A percentile compares a stretch with the other conserved stretches of the same genome.
Evolutionary conservation across 2,113 vertebrate species (phyloP).

Genomic region (Eubucco bourcierii): DNA sequence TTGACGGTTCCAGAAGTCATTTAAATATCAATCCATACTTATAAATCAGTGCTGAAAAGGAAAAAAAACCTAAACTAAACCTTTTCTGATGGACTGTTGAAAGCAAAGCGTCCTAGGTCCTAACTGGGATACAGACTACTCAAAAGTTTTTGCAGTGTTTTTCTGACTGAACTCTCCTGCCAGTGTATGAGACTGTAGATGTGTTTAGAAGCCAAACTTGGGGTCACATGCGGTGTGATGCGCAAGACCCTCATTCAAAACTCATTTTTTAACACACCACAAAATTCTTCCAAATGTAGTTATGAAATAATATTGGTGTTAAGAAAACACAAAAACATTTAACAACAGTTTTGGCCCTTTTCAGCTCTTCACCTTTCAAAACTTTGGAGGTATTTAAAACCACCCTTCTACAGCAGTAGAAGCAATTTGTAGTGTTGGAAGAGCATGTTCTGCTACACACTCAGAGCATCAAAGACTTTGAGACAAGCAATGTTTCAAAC

Average conservation of each 20-base stretch:
- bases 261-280: not conserved
- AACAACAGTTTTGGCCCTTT: not conserved
- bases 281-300: not conserved
- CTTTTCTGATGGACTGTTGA: not conserved
- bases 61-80: not conserved
- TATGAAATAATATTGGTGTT: not conserved
- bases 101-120: not conserved
- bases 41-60: not conserved
- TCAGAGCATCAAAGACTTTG: not conserved
- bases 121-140: not conserved
- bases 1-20: not conserved
- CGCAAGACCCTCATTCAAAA: not conserved
- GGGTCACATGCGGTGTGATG: not conserved
- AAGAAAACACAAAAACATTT: not conserved
- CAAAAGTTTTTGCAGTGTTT: not conserved
- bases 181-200: not conserved
- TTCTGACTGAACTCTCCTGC: constrained; percentile 21
- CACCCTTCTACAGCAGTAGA: not conserved
- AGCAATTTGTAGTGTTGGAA: not conserved
- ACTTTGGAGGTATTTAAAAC: not conserved
- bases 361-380: not conserved
- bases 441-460: not conserved
- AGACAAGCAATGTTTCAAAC: not conserved
- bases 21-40: constrained; percentile 2
- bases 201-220: not conserved